A percentile compares a stretch with the other conserved stretches of the same genome.
Conservation (phyloP, 2,888 invertebrate species). For the Stenodema calcarata region DNA sequence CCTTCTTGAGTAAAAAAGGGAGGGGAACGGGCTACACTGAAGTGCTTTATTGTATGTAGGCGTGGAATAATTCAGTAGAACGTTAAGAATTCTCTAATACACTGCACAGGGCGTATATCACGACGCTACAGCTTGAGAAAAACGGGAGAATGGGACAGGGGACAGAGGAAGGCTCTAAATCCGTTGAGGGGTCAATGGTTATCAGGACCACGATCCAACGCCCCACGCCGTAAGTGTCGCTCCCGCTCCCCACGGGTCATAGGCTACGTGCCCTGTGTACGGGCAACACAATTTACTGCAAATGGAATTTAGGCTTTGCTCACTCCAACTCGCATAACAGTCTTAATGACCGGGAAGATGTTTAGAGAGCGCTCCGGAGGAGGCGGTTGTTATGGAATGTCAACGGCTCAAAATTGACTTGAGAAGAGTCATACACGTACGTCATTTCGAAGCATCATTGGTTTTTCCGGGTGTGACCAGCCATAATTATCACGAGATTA, state of each 20-base stretch:
- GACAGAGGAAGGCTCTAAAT: not conserved
- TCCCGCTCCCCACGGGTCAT: conserved; percentile 14
- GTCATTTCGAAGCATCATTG: too few relatives aligned
- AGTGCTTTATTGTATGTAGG: too few relatives aligned
- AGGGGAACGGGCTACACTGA: too few relatives aligned
- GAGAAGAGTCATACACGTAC: too few relatives aligned
- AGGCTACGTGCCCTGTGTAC: conserved; percentile 34
- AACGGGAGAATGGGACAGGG: not conserved
- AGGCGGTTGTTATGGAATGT: not conserved
- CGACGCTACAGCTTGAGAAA: not conserved
- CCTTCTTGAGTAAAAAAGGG: too few relatives aligned
- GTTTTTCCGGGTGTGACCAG: too few relatives aligned
- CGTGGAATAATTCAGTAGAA: too few relatives aligned
- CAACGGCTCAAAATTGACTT: not conserved
- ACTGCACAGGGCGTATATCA: too few relatives aligned
- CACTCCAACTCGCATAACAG: conserved; percentile 26
- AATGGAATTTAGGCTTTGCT: conserved; percentile 25
- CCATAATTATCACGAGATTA: too few relatives aligned
- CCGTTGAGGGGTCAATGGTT: conserved; percentile 27
- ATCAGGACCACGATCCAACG: conserved; percentile 10
- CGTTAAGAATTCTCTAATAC: too few relatives aligned
- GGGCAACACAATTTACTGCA: conserved; percentile 34
- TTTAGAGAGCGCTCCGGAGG: not conserved
- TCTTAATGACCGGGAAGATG: conserved; percentile 23
- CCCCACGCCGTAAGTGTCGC: conserved; percentile 10